Evolutionary conservation across 1,140 invertebrate genomes (phyloP).

Genomic region (Daktulosphaira vitifoliae): DNA sequence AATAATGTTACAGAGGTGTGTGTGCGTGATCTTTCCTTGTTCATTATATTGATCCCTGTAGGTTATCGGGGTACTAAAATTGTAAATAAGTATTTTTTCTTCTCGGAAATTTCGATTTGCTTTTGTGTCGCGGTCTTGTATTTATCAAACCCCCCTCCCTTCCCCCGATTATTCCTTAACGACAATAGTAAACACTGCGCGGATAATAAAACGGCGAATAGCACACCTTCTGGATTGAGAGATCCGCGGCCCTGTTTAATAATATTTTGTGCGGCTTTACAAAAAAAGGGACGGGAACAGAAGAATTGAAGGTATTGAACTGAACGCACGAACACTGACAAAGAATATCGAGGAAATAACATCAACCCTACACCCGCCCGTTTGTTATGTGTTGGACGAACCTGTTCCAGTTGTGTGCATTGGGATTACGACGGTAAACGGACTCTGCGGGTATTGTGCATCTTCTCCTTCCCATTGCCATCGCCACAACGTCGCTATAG

Average conservation of each 20-base stretch:
- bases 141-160: too few species aligned
- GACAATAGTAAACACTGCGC: constrained; percentile 20
- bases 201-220: background rate
- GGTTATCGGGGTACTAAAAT: too few species aligned
- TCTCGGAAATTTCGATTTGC: constrained; percentile 17
- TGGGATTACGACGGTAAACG: constrained; percentile 29
- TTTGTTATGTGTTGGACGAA: constrained; percentile 11
- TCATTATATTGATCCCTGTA: background rate
- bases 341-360: constrained; percentile 27
- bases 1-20: too few species aligned
- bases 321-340: background rate
- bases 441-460: background rate
- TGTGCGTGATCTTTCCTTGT: too few species aligned
- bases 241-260: constrained; percentile 27
- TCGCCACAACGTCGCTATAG: constrained; percentile 1
- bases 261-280: constrained; percentile 33
- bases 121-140: constrained; percentile 10
- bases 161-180: constrained; percentile 2
- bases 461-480: background rate
- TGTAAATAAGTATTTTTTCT: constrained; percentile 13
- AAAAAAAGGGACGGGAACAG: background rate
- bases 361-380: constrained; percentile 16
- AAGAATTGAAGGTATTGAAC: background rate
- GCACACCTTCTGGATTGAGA: constrained; percentile 25
- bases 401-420: constrained; percentile 25